Percentiles rank a stretch among this genome's conserved stretches.
phyloP scores from a whole-genome alignment of 2,113 vertebrate genomes.

The Myotis yumanensis region DNA sequence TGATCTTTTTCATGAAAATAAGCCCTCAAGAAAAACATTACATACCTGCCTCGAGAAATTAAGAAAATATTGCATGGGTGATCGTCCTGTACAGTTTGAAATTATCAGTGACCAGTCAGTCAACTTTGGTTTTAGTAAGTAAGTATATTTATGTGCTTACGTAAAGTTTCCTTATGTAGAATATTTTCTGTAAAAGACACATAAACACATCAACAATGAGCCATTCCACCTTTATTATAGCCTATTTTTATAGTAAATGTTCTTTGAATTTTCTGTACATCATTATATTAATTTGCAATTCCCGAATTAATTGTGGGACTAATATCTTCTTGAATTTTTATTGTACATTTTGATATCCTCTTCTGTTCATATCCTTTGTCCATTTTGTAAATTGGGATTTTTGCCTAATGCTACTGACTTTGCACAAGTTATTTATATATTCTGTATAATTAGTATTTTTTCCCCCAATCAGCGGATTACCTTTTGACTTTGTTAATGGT shows the following conservation, averaged over 20 bases:
- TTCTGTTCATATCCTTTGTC: constrained; percentile 10
- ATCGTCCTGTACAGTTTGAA: constrained; percentile 93
- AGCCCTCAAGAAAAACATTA: constrained; percentile 94
- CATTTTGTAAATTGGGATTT: not conserved
- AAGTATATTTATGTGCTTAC: constrained; percentile 77
- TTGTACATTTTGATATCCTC: not conserved
- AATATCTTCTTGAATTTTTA: not conserved
- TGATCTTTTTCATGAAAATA: constrained; percentile 99
- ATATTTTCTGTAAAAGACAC: not conserved
- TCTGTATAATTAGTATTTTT: not conserved
- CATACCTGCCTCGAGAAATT: constrained; percentile 91
- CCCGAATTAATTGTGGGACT: not conserved
- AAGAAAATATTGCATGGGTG: constrained; percentile 97
- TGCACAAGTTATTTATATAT: not conserved
- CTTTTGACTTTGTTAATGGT: not conserved
- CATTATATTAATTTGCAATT: not conserved
- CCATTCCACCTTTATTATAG: not conserved
- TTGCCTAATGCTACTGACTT: not conserved
- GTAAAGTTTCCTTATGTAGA: not conserved
- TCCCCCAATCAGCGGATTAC: not conserved
- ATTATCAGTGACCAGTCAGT: constrained; percentile 96
- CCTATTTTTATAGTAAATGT: not conserved
- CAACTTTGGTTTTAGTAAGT: constrained; percentile 96
- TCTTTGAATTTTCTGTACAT: constrained; percentile 24
- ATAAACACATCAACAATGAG: not conserved